phyloP scores from a whole-genome alignment of 23 tunicate species.

The Ascidia mentula region DNA sequence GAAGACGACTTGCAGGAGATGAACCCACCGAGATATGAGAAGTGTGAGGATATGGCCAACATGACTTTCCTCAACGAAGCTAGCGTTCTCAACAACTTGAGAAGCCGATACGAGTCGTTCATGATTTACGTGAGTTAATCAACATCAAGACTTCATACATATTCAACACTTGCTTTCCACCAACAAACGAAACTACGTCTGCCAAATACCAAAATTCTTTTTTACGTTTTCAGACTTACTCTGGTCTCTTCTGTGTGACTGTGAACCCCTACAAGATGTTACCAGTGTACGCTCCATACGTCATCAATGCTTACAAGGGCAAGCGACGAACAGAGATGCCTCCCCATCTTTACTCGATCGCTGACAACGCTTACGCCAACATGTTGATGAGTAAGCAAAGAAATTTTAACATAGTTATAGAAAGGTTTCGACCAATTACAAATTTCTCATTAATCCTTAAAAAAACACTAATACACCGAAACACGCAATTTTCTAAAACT shows the following conservation, averaged over 20 bases:
- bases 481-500: background rate
- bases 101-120: slow-evolving; percentile 72
- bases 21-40: slow-evolving; percentile 85
- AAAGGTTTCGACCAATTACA: too few relatives aligned
- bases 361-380: slow-evolving; percentile 82
- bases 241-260: slow-evolving; percentile 88
- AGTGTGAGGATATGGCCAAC: slow-evolving; percentile 92
- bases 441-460: too few relatives aligned
- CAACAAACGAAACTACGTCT: too few relatives aligned
- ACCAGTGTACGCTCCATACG: slow-evolving; percentile 73
- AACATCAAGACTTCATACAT: background rate
- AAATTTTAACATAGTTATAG: too few relatives aligned
- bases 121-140: slow-evolving; percentile 77
- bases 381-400: slow-evolving; percentile 84
- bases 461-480: too few relatives aligned
- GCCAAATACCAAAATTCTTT: too few relatives aligned
- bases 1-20: slow-evolving; percentile 78
- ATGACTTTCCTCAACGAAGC: slow-evolving; percentile 96
- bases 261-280: slow-evolving; percentile 85
- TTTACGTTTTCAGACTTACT: slow-evolving; percentile 56
- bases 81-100: slow-evolving; percentile 71
- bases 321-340: slow-evolving; percentile 87
- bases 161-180: background rate
- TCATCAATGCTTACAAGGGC: slow-evolving; percentile 74
- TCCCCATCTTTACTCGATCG: slow-evolving; percentile 84